Conservation (phyloP, 2,113 vertebrate genomes). For the Cardinalis cardinalis region DNA sequence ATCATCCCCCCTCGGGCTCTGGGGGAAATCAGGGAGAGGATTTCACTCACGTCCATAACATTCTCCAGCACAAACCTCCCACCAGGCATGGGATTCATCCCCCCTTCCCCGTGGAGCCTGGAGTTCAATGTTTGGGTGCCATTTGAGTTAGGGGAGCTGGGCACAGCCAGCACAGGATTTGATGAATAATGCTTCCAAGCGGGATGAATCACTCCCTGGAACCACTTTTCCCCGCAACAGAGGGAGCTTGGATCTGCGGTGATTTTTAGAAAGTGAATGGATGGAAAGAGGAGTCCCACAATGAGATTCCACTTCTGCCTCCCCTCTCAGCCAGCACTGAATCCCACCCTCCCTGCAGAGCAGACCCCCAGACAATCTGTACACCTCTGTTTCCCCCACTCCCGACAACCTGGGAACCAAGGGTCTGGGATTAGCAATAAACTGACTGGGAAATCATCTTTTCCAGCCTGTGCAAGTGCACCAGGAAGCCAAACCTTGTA, state of each 20-base stretch:
- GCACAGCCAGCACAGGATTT: background rate
- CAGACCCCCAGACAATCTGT: background rate
- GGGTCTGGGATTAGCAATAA: constrained; percentile 35
- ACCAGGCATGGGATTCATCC: background rate
- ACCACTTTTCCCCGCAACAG: background rate
- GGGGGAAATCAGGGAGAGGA: background rate
- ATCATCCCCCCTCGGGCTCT: background rate
- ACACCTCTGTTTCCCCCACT: background rate
- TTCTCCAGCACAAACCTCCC: background rate
- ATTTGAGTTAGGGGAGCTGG: background rate
- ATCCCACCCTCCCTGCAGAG: background rate
- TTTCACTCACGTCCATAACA: fast-evolving
- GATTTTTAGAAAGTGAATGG: background rate
- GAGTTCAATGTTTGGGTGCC: background rate
- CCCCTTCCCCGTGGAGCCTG: background rate
- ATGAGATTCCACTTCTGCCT: background rate
- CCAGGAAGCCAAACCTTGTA: constrained; percentile 61
- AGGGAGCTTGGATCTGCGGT: background rate
- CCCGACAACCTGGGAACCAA: background rate
- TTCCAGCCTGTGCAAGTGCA: constrained; percentile 55
- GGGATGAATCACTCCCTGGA: constrained; percentile 31
- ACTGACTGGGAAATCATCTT: constrained; percentile 2
- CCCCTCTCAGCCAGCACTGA: background rate
- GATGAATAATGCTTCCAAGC: background rate
- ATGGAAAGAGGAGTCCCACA: background rate